Evolutionary conservation across 2,113 vertebrate species (phyloP).

Genomic region (Bubalus kerabau): DNA sequence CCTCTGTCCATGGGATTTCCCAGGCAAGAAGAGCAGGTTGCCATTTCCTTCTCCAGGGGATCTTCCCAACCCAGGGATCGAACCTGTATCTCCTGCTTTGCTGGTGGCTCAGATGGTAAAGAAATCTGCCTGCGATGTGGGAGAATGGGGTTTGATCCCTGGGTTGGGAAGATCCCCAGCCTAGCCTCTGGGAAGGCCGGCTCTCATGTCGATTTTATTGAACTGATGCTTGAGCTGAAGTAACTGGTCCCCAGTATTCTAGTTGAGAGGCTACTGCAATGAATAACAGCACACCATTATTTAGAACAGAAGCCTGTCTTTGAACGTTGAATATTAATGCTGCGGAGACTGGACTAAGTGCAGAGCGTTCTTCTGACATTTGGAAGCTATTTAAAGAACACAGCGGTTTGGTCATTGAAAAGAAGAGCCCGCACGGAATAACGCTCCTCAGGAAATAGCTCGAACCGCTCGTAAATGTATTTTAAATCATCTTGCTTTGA

Average conservation of each 20-base stretch:
- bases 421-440: not conserved
- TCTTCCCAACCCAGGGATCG: not conserved
- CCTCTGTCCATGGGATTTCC: not conserved
- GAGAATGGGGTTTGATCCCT: not conserved
- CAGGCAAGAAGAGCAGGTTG: not conserved
- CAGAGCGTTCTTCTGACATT: not conserved
- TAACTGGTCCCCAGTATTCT: not conserved
- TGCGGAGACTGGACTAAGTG: not conserved
- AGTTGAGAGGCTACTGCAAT: accelerated
- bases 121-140: not conserved
- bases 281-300: accelerated
- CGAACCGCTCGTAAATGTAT: not conserved
- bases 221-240: not conserved
- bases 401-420: not conserved
- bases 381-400: not conserved
- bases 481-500: not conserved
- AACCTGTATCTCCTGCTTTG: not conserved
- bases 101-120: not conserved
- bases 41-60: not conserved
- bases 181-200: not conserved
- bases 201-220: not conserved
- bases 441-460: not conserved
- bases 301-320: not conserved
- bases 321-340: not conserved
- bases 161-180: not conserved